Evolutionary conservation across 2,888 invertebrate genomes (phyloP), one percentile per base, ranked within the genome.

Genomic region (Cantharis flavilabris): DNA sequence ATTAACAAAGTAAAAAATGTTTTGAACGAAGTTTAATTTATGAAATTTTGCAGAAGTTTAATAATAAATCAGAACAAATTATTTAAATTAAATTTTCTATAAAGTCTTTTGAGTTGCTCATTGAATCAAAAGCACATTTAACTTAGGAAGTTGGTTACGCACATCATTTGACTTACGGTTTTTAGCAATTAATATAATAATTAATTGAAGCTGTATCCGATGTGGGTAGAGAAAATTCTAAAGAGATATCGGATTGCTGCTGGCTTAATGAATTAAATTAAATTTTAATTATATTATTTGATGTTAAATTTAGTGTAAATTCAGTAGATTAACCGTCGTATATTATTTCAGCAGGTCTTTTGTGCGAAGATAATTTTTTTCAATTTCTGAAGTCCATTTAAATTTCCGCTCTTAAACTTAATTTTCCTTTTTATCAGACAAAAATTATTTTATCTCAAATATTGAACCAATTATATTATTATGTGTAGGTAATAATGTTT

Each of bases 151-250:
- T 67, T 26, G 20, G 65, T 67, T 67, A n/a, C 16, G 20, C 23
- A 67, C 65, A 67, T 67, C 65, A 26, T 67, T 67, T 67, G 65
- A 23, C 65, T 67, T 67, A 26, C 20, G 65, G 20, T 20, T 67
- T n/a, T 67, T 67, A 67, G 26, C 65, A 67, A 67, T 67, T 67
- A 67, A 28, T 28, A 70, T 30, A 70, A 26, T 70, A 33, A 30
- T 70, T 70, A 30, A 70, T 70, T 30, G 28, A 30, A 30, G 70
- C 23, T 70, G 28, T 70, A 18, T 70, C 28, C 70, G 70, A 70
- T 70, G 23, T 70, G 70, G 23, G 23, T 65, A 33, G 33, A 18
- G 33, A 70, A 70, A 70, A 70, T 30, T 49, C 49, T 33, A 70
- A 23, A 30, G 18, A 67, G 20, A 23, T 67, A 23, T 67, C n/a